Base-by-base conservation (phyloP, 2,888 invertebrate species). In the Leucania comma region DNA sequence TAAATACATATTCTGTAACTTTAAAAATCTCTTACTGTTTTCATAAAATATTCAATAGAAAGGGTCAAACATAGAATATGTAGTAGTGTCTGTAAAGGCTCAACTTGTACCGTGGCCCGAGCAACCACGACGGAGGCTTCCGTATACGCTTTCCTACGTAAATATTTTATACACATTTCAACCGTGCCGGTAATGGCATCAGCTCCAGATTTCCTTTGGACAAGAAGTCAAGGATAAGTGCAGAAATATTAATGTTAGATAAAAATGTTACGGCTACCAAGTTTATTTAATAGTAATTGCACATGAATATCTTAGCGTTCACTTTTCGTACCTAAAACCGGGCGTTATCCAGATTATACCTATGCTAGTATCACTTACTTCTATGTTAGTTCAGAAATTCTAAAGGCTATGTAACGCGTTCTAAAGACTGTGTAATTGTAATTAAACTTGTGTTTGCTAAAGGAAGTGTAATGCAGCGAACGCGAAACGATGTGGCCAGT, bases 111-210 rank as follows among this genome's bases (percentile, higher is more conserved):
- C 61, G 78, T 17, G 56, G 72, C 66, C 53, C 50, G n/a, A 60
- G 48, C 63, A 46, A 60, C 74, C 72, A 66, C 51, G 51, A 57
- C 48, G 35, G 46, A 32, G 32, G 14, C 74, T 78, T 69, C 60
- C 76, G 71, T 56, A 50, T 75, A 57, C 80, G 56, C 78, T 72
- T 69, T 76, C 70, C 78, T 80, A 80, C 83, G 79, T 91, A 89
- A 90, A 92, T 92, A 91, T 91, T 92, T 91, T 88, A 92, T 90
- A 87, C 81, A 78, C 74, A 80, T 73, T 82, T 81, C 82, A 68
- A 70, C 80, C 78, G 70, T 67, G 65, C 72, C 79, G 59, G 83
- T 84, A 87, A 88, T 84, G 81, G 84, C 82, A 83, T 84, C 78
- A 86, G 79, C 80, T 75, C 80, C 88, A 87, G 87, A 89, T 87